Evolutionary conservation across 2,888 invertebrate genomes (phyloP).

Genomic region (Reticulitermes lucifugus): DNA sequence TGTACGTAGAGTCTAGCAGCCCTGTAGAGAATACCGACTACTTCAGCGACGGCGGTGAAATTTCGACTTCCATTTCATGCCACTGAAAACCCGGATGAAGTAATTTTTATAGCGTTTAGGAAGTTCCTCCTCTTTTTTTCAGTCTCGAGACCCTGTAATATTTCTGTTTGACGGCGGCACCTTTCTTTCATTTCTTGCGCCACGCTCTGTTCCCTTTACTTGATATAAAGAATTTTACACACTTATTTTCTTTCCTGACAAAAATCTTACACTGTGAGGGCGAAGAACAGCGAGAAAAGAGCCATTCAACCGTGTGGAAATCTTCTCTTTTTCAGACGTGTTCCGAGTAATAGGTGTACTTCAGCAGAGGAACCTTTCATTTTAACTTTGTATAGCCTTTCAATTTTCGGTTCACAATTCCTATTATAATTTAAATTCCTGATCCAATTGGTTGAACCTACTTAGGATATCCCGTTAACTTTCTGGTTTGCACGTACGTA

Average conservation of each 20-base stretch:
- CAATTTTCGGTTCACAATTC: conserved; percentile 25
- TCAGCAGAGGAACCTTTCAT: background rate
- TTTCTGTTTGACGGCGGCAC: conserved; percentile 18
- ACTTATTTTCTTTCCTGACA: conserved; percentile 31
- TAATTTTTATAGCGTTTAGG: background rate
- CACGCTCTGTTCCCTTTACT: background rate
- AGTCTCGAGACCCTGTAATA: background rate
- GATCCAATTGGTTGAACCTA: conserved; percentile 16
- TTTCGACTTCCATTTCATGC: background rate
- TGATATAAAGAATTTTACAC: conserved; percentile 34
- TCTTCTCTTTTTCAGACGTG: background rate
- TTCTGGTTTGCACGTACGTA: background rate
- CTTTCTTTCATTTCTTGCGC: conserved; percentile 4
- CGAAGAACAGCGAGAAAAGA: conserved; percentile 10
- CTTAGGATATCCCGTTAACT: background rate
- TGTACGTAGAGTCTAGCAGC: background rate
- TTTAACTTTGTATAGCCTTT: conserved; percentile 29
- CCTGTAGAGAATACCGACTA: no score
- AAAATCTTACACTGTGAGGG: background rate
- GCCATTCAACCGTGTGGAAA: conserved; percentile 15
- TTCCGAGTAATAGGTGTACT: background rate
- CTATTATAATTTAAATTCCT: conserved; percentile 23
- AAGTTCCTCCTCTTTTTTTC: no score
- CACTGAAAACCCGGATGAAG: background rate
- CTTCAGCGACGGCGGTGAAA: background rate